Base-by-base conservation (phyloP, 2,888 invertebrate genomes). In the Xanthia togata region DNA sequence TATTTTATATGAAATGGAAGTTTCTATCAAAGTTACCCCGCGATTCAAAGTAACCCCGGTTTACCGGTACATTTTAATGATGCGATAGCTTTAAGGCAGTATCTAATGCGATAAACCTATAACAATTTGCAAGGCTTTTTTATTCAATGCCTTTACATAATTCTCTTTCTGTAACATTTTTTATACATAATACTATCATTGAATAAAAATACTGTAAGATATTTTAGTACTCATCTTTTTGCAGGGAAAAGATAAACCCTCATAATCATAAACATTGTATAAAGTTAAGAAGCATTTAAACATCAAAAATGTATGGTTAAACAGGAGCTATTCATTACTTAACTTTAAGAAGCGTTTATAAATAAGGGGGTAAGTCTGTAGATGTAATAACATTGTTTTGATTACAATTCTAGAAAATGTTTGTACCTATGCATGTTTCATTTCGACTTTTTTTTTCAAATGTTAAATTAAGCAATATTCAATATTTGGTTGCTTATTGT, bases 191-290 rank as follows among this genome's bases (percentile, higher is more conserved):
- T 4, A 35, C n/a, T 35, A 26, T 73, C 6, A 0, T 57, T 57
- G 14, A 44, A 72, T 44, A 31, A 44, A 55, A 73, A 71, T 71
- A 5, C 11, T 41, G 53, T n/a, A 20, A 72, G 17, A 31, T n/a
- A 44, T 72, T 44, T 12, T 35, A 14, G 20, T 72, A 71, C 35
- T 44, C 26, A 17, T n/a, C n/a, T 41, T 72, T n/a, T 31, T 72
- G 38, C 31, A 73, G 35, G 0, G 47, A 44, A 44, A 44, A 57
- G n/a, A 72, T 53, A n/a, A n/a, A n/a, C n/a, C n/a, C n/a, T n/a
- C n/a, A n/a, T n/a, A n/a, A n/a, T n/a, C n/a, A n/a, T n/a, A n/a
- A n/a, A n/a, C n/a, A n/a, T n/a, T n/a, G n/a, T n/a, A n/a, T n/a
- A n/a, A n/a, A n/a, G n/a, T n/a, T n/a, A n/a, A n/a, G n/a, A n/a